phyloP scores from a whole-genome alignment of 2,113 vertebrate genomes.

The Cathartes aura region DNA sequence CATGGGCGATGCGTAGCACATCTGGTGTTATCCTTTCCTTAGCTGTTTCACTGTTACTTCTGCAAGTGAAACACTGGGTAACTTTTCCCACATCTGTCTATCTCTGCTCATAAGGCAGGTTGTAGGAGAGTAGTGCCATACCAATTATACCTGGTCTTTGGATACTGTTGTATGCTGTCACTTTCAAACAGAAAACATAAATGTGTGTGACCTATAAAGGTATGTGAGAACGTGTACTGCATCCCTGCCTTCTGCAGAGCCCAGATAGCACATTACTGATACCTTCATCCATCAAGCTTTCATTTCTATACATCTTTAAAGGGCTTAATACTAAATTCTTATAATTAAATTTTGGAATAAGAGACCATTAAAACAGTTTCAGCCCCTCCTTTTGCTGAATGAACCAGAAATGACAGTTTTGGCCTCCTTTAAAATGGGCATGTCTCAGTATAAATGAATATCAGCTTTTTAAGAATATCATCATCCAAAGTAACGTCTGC shows the following conservation, averaged over 20 bases:
- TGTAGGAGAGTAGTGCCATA: neutral
- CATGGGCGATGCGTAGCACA: rapidly evolving
- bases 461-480: neutral
- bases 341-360: neutral
- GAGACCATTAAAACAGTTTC: neutral
- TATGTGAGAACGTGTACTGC: neutral
- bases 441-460: constrained; percentile 34
- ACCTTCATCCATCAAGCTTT: neutral
- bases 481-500: neutral
- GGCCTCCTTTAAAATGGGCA: neutral
- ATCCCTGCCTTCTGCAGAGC: neutral
- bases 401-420: neutral
- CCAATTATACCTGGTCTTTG: neutral
- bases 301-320: neutral
- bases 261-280: neutral
- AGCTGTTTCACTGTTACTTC: neutral
- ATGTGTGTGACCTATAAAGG: neutral
- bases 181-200: neutral
- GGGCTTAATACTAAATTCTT: neutral
- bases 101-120: neutral
- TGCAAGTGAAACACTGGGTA: neutral
- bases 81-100: neutral
- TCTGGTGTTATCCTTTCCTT: neutral
- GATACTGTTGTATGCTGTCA: neutral
- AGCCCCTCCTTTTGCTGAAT: neutral